Percentiles rank a stretch among this genome's conserved stretches.
These are phyloP conservation scores for Vultur gryphus DNA, from an alignment of 2,797 vertebrate genomes.

Conservation along the genomic window DNA sequence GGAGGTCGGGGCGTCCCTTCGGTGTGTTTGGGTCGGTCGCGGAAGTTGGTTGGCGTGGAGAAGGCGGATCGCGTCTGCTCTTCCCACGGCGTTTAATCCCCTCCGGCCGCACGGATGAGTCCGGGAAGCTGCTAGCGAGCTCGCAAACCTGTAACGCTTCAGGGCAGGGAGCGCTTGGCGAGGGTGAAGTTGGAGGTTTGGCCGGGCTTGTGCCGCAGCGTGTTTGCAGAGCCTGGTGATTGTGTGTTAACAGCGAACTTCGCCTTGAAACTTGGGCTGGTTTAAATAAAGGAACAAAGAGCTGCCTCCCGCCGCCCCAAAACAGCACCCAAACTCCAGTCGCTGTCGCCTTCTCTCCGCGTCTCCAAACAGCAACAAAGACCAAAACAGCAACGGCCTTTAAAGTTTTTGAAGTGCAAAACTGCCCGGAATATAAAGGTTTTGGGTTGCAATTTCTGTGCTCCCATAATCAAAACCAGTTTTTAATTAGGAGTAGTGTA, in stretches of 20 bases:
- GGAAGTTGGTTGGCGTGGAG: not conserved
- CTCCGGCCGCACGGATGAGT: not conserved
- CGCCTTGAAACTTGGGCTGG: not conserved
- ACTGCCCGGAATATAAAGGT: not conserved
- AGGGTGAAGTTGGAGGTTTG: not conserved
- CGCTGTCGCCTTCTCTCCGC: not conserved
- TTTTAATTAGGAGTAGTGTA: not conserved
- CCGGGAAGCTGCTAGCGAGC: not conserved
- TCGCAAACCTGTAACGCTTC: not conserved
- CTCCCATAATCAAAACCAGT: not conserved
- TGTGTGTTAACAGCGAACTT: not conserved
- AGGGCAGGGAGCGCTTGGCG: not conserved
- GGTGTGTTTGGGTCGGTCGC: not conserved
- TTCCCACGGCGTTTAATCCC: not conserved
- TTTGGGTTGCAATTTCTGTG: not conserved
- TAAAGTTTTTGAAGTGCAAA: not conserved
- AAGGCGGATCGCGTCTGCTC: not conserved
- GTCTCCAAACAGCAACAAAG: not conserved
- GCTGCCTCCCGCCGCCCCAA: not conserved
- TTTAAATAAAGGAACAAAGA: constrained; percentile 32
- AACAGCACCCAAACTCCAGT: not conserved
- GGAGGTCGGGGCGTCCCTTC: not conserved
- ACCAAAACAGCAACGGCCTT: not conserved
- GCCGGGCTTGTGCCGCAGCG: not conserved
- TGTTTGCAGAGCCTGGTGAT: not conserved